Percentiles rank a stretch among this genome's conserved stretches.
phyloP scores from a whole-genome alignment of 2,113 vertebrate genomes.

The Oryzias melastigma region DNA sequence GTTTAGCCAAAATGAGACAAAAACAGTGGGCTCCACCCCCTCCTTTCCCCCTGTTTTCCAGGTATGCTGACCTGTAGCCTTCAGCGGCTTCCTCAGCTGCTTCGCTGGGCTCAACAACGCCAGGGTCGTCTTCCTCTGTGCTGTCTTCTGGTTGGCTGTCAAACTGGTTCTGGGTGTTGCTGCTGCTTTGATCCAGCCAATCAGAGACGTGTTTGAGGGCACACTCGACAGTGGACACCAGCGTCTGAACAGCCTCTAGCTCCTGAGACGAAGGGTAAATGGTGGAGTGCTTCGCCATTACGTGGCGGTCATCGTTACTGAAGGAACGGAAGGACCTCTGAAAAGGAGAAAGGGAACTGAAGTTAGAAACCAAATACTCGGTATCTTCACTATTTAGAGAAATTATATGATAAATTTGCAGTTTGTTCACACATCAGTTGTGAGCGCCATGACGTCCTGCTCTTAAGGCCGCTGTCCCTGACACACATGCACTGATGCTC shows the following conservation, averaged over 20 bases:
- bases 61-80: slow-evolving; percentile 80
- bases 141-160: slow-evolving; percentile 46
- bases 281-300: slow-evolving; percentile 98
- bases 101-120: slow-evolving; percentile 27
- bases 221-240: slow-evolving; percentile 95
- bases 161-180: slow-evolving; percentile 5
- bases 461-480: slow-evolving; percentile 32
- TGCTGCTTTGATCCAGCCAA: slow-evolving; percentile 87
- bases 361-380: background rate
- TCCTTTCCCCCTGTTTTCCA: too few species aligned
- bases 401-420: background rate
- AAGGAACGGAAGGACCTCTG: slow-evolving; percentile 99
- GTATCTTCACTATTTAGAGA: background rate
- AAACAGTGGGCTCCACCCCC: too few species aligned
- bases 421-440: slow-evolving; percentile 31
- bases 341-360: slow-evolving; percentile 4
- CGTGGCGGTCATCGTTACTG: slow-evolving; percentile 97
- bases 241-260: slow-evolving; percentile 95
- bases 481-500: slow-evolving; percentile 4
- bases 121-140: slow-evolving; percentile 46
- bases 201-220: slow-evolving; percentile 97
- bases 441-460: slow-evolving; percentile 32
- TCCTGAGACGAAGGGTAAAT: slow-evolving; percentile 97
- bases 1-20: too few species aligned
- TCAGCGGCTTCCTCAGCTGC: slow-evolving; percentile 75